Conservation (phyloP, 2,113 vertebrate genomes). For the Vombatus ursinus region DNA sequence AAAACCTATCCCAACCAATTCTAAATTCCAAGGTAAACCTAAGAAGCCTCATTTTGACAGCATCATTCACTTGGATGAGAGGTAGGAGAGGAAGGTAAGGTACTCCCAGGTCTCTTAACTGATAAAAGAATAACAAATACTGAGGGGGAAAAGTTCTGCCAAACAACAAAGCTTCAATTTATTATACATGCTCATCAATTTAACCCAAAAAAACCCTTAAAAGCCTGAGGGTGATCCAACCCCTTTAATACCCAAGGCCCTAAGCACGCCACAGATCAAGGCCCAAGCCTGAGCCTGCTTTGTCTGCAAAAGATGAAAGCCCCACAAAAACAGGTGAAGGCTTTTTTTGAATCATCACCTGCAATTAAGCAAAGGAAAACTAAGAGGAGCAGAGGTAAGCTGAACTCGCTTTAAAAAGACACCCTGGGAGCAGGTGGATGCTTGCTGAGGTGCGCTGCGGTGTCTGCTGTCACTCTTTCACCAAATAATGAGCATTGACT, state of each 20-base stretch:
- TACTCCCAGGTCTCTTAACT: constrained; percentile 48
- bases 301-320: constrained; percentile 88
- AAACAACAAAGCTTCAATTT: constrained; percentile 87
- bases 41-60: constrained; percentile 60
- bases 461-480: constrained; percentile 79
- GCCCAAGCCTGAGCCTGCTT: constrained; percentile 85
- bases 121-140: constrained; percentile 82
- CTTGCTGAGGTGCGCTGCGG: constrained; percentile 74
- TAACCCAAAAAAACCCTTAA: constrained; percentile 84
- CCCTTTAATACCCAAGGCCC: constrained; percentile 83
- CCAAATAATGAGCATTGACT: constrained; percentile 61
- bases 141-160: constrained; percentile 77
- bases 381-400: constrained; percentile 81
- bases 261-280: constrained; percentile 83
- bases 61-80: constrained; percentile 42
- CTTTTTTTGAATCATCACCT: constrained; percentile 87
- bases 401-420: constrained; percentile 81
- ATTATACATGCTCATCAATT: constrained; percentile 85
- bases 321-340: constrained; percentile 82
- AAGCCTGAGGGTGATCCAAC: constrained; percentile 85
- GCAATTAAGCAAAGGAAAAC: constrained; percentile 85
- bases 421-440: constrained; percentile 82
- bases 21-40: constrained; percentile 54
- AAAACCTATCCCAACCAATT: constrained; percentile 42
- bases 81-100: constrained; percentile 56